A percentile compares a stretch with the other conserved stretches of the same genome.
Conservation (phyloP, 1,140 invertebrate species). For the Penaeus japonicus region DNA sequence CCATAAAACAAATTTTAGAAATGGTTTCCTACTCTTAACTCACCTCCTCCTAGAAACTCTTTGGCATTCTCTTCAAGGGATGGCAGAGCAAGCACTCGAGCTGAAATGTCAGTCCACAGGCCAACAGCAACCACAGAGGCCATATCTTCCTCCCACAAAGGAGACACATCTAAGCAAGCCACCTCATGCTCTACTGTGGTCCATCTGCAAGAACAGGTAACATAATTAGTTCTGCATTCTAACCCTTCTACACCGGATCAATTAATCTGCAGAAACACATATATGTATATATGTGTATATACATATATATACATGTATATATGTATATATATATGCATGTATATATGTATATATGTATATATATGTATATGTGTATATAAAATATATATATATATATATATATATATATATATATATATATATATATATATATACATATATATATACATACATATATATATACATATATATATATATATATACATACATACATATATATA, state of each 20-base stretch:
- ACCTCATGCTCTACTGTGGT: constrained; percentile 89
- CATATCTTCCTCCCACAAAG: constrained; percentile 70
- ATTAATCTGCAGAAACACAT: no score
- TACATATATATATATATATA: not conserved
- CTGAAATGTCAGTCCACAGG: constrained; percentile 97
- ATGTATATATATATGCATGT: no score
- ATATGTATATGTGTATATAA: no score
- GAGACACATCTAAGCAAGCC: constrained; percentile 94
- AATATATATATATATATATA: constrained; percentile 67
- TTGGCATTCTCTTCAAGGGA: constrained; percentile 80
- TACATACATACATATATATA: no score
- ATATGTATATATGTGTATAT: no score
- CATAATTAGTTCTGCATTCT: constrained; percentile 35
- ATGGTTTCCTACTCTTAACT: not conserved
- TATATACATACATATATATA: no score
- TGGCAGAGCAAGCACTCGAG: constrained; percentile 82
- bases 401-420: not conserved
- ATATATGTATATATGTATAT: no score
- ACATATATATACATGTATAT: no score
- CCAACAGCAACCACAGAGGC: constrained; percentile 88
- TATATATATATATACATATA: no score
- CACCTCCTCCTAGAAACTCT: constrained; percentile 86
- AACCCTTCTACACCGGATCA: constrained; percentile 67
- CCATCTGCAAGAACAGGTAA: constrained; percentile 64
- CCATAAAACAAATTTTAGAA: no score